Percentiles rank a stretch among this genome's conserved stretches.
phyloP scores from a whole-genome alignment of 2,797 vertebrate species.

The Antennarius maculatus region DNA sequence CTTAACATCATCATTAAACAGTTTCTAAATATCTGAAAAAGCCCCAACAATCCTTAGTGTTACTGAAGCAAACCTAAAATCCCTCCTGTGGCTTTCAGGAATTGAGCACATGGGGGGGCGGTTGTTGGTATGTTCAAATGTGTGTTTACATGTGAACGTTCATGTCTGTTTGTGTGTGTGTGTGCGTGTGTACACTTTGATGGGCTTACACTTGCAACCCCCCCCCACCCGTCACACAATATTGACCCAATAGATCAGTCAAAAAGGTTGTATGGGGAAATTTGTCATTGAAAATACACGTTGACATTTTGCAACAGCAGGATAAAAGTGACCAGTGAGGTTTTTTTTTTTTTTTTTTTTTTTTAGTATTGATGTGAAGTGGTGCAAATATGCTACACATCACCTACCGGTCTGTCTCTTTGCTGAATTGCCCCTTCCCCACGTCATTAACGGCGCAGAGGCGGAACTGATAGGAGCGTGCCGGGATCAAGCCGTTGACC shows the following conservation, averaged over 20 bases:
- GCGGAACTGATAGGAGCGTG: constrained; percentile 96
- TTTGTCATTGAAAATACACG: neutral
- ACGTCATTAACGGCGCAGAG: constrained; percentile 95
- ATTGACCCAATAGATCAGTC: constrained; percentile 53
- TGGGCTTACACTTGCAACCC: constrained; percentile 28
- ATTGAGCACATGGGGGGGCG: neutral
- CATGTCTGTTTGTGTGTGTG: constrained; percentile 6
- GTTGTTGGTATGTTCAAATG: neutral
- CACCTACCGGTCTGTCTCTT: constrained; percentile 93
- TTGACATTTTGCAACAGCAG: neutral
- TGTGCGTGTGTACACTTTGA: neutral
- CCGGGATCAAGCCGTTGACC: constrained; percentile 90
- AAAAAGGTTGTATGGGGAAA: constrained; percentile 44
- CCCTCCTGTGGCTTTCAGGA: constrained; percentile 23
- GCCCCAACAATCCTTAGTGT: no score
- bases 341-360: no score
- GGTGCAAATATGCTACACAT: neutral
- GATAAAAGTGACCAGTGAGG: neutral
- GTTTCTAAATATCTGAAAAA: neutral
- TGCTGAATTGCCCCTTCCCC: constrained; percentile 95
- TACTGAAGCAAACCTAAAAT: constrained; percentile 29
- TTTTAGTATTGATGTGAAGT: neutral
- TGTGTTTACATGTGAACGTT: constrained; percentile 27
- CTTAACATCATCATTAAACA: neutral
- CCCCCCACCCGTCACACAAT: constrained; percentile 12